Percentiles rank a stretch among this genome's conserved stretches.
Evolutionary conservation across 2,797 vertebrate species (phyloP).

Genomic region (Cetoscarus ocellatus): DNA sequence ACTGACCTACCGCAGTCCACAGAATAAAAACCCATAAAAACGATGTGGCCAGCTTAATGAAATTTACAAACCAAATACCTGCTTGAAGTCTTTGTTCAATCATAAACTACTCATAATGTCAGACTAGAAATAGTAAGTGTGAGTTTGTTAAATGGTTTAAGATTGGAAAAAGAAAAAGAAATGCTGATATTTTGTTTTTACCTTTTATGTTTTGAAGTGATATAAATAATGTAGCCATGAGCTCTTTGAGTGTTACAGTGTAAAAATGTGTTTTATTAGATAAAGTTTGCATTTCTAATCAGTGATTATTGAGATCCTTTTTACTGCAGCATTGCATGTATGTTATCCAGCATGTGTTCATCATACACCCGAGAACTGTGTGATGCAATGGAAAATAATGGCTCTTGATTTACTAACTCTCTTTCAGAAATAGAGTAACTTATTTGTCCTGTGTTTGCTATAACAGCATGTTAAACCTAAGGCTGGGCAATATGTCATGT

Average conservation of each 20-base stretch:
- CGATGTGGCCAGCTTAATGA: conserved; percentile 26
- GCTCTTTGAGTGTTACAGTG: conserved; percentile 1
- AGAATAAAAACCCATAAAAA: conserved; percentile 40
- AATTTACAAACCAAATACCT: conserved; percentile 31
- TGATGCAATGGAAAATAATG: conserved; percentile 39
- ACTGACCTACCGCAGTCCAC: conserved; percentile 31
- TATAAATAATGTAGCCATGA: neutral
- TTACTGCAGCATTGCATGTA: conserved; percentile 61
- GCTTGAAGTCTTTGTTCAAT: conserved; percentile 32
- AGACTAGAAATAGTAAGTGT: neutral
- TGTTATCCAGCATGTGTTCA: conserved; percentile 67
- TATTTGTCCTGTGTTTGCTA: conserved; percentile 28
- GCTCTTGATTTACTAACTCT: conserved; percentile 37
- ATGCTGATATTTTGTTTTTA: neutral
- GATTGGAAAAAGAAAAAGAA: too few relatives aligned
- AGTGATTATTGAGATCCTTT: conserved; percentile 43
- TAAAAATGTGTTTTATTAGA: conserved; percentile 24
- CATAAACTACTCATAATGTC: conserved; percentile 15
- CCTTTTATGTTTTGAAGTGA: neutral
- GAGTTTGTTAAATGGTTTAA: too few relatives aligned
- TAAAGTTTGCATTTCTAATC: conserved; percentile 18
- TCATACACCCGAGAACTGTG: conserved; percentile 53
- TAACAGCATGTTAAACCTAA: conserved; percentile 64
- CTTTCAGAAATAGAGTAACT: conserved; percentile 27
- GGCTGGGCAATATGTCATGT: too few relatives aligned